Evolutionary conservation across 2,888 invertebrate genomes (phyloP).

Genomic region (Pseudococcus jackbeardsleyi): DNA sequence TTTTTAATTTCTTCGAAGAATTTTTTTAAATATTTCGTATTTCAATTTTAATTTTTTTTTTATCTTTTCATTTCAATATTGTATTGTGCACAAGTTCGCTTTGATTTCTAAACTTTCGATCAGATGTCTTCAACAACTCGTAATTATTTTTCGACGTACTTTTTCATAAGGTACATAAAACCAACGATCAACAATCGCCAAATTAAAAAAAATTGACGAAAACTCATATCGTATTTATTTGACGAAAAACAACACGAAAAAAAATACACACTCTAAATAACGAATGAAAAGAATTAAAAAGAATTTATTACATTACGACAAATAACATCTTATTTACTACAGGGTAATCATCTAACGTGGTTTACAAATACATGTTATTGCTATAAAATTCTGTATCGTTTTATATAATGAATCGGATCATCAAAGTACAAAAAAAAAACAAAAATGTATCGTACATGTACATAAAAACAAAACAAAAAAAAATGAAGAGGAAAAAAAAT

Average conservation of each 20-base stretch:
- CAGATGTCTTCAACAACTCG: too few relatives aligned
- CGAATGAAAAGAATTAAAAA: conserved; percentile 63
- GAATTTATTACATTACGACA: conserved; percentile 62
- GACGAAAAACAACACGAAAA: neutral
- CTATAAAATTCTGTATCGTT: conserved; percentile 57
- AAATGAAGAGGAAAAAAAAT: conserved; percentile 23
- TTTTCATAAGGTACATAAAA: neutral
- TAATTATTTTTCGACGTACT: too few relatives aligned
- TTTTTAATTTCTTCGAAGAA: too few relatives aligned
- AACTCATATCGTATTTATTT: neutral
- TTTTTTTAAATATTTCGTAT: too few relatives aligned
- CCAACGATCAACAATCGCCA: neutral
- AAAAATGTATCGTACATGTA: conserved; percentile 9
- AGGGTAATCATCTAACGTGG: conserved; percentile 59
- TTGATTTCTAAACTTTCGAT: too few relatives aligned
- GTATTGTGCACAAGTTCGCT: too few relatives aligned
- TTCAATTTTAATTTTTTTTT: too few relatives aligned
- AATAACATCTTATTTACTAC: conserved; percentile 62
- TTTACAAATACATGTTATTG: conserved; percentile 63
- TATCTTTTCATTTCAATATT: too few relatives aligned
- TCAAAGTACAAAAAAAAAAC: conserved; percentile 35
- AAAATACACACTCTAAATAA: conserved; percentile 40
- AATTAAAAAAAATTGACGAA: neutral
- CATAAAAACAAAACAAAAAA: conserved; percentile 49
- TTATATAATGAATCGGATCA: conserved; percentile 57